These are phyloP conservation scores for Macropis europaea DNA, from an alignment of 2,888 invertebrate species.

Conservation along the genomic window DNA sequence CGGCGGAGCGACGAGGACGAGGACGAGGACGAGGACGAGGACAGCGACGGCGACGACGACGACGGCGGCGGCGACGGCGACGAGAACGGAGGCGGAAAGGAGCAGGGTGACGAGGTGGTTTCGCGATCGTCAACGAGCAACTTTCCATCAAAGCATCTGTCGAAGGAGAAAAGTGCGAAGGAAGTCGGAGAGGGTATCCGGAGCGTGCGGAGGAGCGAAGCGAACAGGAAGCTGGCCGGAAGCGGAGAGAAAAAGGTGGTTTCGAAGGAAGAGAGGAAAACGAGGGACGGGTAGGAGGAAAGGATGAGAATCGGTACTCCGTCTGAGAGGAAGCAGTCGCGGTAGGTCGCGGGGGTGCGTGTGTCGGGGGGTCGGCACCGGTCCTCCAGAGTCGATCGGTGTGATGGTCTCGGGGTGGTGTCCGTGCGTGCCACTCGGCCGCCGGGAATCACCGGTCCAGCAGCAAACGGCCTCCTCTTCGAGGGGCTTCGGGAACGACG, in stretches of 20 bases:
- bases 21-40: background rate
- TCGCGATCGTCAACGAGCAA: background rate
- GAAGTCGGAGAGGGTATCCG: background rate
- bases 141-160: conserved; percentile 4
- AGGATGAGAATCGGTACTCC: conserved; percentile 36
- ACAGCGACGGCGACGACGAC: background rate
- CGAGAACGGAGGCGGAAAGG: background rate
- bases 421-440: conserved; percentile 81
- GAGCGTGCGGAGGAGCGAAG: background rate
- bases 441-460: conserved; percentile 78
- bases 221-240: background rate
- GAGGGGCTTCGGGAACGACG: conserved; percentile 58
- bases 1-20: too few relatives aligned
- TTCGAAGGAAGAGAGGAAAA: background rate
- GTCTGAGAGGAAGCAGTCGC: conserved; percentile 27
- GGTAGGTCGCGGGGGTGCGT: conserved; percentile 42
- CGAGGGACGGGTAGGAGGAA: background rate
- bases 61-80: background rate
- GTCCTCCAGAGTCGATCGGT: conserved; percentile 62
- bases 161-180: conserved; percentile 10
- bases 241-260: conserved; percentile 20
- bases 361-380: conserved; percentile 66
- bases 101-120: too few relatives aligned
- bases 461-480: conserved; percentile 64
- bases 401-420: conserved; percentile 80